Evolutionary conservation across 2,888 invertebrate genomes (phyloP).

Genomic region (Tholera decimalis): DNA sequence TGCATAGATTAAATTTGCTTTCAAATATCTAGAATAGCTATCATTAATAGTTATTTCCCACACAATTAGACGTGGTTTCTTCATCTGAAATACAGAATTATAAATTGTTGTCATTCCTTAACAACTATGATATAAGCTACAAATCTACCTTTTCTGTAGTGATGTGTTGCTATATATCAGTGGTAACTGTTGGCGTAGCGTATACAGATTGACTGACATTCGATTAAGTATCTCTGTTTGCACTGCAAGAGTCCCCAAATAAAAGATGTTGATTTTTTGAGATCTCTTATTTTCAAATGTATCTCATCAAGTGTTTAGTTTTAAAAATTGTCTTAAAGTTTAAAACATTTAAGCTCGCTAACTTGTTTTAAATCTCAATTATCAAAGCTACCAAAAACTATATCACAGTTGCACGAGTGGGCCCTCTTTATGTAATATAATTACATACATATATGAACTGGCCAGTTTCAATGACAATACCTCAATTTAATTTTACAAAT

Average conservation of each 20-base stretch:
- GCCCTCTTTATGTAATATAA: too few relatives aligned
- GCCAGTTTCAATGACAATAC: too few relatives aligned
- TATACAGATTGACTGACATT: constrained; percentile 55
- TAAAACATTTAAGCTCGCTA: too few relatives aligned
- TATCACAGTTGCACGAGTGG: too few relatives aligned
- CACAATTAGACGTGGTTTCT: constrained; percentile 19
- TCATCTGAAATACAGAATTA: constrained; percentile 38
- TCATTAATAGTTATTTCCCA: constrained; percentile 31
- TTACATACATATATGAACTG: too few relatives aligned
- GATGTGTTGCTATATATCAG: constrained; percentile 56
- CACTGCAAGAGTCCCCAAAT: constrained; percentile 24
- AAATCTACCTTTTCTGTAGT: constrained; percentile 30
- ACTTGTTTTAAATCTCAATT: too few relatives aligned
- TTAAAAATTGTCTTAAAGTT: too few relatives aligned
- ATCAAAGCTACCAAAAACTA: too few relatives aligned
- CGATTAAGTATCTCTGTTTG: constrained; percentile 55
- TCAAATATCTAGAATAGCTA: not conserved
- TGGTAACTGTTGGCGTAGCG: constrained; percentile 34
- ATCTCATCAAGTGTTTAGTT: too few relatives aligned
- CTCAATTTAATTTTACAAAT: too few relatives aligned
- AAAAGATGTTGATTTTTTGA: not conserved
- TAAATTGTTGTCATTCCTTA: constrained; percentile 43
- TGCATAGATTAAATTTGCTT: not conserved
- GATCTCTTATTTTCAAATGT: not conserved
- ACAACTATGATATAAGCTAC: constrained; percentile 50